Percentiles rank a stretch among this genome's conserved stretches.
These are phyloP conservation scores for Epizoanthus illoricatus DNA, from an alignment of 92 coral and sea anemone genomes.

Conservation along the genomic window DNA sequence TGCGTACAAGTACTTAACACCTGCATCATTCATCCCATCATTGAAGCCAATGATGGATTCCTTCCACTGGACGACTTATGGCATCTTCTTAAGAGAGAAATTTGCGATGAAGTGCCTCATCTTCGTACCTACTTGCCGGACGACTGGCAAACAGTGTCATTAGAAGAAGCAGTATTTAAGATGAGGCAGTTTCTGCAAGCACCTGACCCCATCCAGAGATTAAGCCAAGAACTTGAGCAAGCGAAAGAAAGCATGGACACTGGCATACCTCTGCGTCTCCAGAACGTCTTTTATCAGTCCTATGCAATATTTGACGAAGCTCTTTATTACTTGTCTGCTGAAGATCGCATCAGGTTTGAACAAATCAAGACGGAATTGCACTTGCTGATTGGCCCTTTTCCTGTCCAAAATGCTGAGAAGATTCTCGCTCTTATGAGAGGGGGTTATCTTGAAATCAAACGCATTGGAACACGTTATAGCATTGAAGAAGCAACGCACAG, in stretches of 20 bases:
- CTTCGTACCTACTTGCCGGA: conserved; percentile 40
- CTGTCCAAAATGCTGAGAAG: conserved; percentile 55
- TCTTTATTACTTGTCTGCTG: conserved; percentile 44
- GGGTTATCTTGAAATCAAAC: conserved; percentile 22
- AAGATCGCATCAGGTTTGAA: conserved; percentile 53
- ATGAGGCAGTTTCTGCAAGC: conserved; percentile 29
- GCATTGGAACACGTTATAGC: conserved; percentile 35
- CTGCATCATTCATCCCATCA: conserved; percentile 23
- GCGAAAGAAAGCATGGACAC: conserved; percentile 40
- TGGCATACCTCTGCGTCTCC: conserved; percentile 35
- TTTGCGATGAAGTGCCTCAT: conserved; percentile 50
- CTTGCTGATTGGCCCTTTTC: conserved; percentile 43
- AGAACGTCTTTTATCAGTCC: conserved; percentile 43
- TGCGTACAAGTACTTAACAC: no score
- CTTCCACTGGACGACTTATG: conserved; percentile 53
- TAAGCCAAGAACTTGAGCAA: conserved; percentile 33
- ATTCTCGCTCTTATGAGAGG: conserved; percentile 43
- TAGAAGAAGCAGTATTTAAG: conserved; percentile 35
- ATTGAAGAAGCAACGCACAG: conserved; percentile 19
- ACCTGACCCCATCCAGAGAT: conserved; percentile 32
- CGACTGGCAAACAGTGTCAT: conserved; percentile 29
- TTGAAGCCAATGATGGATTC: conserved; percentile 43
- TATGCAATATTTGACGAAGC: conserved; percentile 48
- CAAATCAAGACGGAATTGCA: conserved; percentile 39
- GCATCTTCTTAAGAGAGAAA: conserved; percentile 49